A percentile compares a stretch with the other conserved stretches of the same genome.
Evolutionary conservation across 35 echinoderm and acorn worm species (phyloP).

Genomic region (Apostichopus japonicus): DNA sequence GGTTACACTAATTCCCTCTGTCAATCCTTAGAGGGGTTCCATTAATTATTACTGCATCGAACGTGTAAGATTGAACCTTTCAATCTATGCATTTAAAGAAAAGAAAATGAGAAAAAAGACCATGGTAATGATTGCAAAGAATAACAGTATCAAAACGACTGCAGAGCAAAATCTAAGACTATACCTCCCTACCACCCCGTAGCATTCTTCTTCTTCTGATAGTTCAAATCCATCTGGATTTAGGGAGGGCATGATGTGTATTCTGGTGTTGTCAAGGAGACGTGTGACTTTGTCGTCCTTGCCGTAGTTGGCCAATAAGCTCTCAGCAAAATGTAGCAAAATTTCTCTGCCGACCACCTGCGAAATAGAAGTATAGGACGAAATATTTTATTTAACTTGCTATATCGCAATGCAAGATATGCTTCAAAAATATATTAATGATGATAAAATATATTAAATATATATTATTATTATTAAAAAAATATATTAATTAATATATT

Average conservation of each 20-base stretch:
- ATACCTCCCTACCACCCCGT: slow-evolving; percentile 62
- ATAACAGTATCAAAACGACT: too few relatives aligned
- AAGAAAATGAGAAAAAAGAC: too few relatives aligned
- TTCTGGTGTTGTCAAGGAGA: slow-evolving; percentile 77
- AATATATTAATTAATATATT: not conserved
- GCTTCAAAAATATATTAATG: not conserved
- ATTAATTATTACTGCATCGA: too few relatives aligned
- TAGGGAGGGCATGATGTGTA: slow-evolving; percentile 82
- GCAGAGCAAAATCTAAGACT: not conserved
- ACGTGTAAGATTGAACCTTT: too few relatives aligned
- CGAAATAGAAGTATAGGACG: not conserved
- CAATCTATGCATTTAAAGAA: too few relatives aligned
- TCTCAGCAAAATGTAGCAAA: slow-evolving; percentile 69
- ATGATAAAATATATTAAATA: not conserved
- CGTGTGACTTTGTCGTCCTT: slow-evolving; percentile 54
- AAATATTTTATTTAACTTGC: too few relatives aligned
- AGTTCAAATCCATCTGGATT: slow-evolving; percentile 92
- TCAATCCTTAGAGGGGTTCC: too few relatives aligned
- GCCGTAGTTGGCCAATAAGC: slow-evolving; percentile 58
- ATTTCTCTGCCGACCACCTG: slow-evolving; percentile 78
- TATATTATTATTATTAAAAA: not conserved
- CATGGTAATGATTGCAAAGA: too few relatives aligned
- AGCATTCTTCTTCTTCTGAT: slow-evolving; percentile 44
- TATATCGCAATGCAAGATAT: too few relatives aligned
- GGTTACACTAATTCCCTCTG: too few relatives aligned